Conservation (phyloP, 92 coral and sea anemone species). For the Epizoanthus scotinus region DNA sequence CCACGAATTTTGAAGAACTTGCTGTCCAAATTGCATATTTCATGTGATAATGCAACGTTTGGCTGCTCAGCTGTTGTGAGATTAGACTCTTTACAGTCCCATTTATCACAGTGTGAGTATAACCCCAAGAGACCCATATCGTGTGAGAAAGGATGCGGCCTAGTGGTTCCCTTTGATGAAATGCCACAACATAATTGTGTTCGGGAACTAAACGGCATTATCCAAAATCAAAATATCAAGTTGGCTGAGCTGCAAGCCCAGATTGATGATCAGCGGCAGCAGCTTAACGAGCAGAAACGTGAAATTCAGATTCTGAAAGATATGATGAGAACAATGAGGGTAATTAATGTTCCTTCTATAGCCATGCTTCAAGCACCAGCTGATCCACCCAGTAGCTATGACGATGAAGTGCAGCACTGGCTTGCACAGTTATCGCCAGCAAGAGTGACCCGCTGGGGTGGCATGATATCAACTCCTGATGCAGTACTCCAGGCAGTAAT, state of each 20-base stretch:
- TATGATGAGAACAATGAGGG: conserved; percentile 84
- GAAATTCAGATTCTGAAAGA: conserved; percentile 89
- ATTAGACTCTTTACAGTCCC: conserved; percentile 75
- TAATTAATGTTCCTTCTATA: conserved; percentile 72
- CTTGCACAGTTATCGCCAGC: conserved; percentile 71
- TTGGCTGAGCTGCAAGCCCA: conserved; percentile 87
- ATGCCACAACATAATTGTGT: conserved; percentile 86
- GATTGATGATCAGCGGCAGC: conserved; percentile 87
- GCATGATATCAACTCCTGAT: conserved; percentile 97
- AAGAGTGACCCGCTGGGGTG: conserved; percentile 95
- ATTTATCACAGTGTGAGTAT: conserved; percentile 85
- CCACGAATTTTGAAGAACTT: conserved; percentile 88
- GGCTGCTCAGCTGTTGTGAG: conserved; percentile 84
- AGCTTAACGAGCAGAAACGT: conserved; percentile 84
- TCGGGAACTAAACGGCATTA: conserved; percentile 72
- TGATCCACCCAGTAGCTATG: conserved; percentile 48
- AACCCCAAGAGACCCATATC: conserved; percentile 88
- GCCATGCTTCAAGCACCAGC: conserved; percentile 65
- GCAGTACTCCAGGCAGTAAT: conserved; percentile 90
- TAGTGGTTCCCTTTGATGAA: conserved; percentile 91
- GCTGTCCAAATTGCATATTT: conserved; percentile 74
- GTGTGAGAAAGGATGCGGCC: conserved; percentile 89
- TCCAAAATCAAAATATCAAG: conserved; percentile 84
- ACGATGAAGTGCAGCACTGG: conserved; percentile 81
- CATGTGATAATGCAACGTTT: conserved; percentile 82